Base-by-base conservation (phyloP, 2,113 vertebrate species). In the Apodemus speciosus region DNA sequence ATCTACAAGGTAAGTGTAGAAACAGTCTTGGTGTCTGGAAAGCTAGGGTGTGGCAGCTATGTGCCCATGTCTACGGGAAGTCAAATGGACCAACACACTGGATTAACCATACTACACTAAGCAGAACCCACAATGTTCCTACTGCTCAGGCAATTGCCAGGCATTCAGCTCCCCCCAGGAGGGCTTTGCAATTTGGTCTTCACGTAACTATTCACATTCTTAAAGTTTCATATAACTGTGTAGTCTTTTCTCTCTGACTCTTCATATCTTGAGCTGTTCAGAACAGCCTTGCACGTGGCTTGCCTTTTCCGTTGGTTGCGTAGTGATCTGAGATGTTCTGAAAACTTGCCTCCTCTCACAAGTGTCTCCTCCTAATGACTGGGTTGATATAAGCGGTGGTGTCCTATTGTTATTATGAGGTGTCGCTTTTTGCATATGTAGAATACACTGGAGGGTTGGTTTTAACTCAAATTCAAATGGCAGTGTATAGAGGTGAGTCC, bases 191-290 rank as follows among this genome's bases (percentile, higher is more conserved):
- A 35, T 51, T 40, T 60, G 27, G 23, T 79, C 18, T 85, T 75
- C 18, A 35, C 20, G 10, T 64, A 35, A 85, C 66, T 58, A 71
- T 66, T 92, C 60, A 68, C 38, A 27, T 94, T 86, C 15, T 90
- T 3, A 30, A 7, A 89, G 71, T 91, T 40, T 88, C 32, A 92
- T 4, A 32, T 16, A 66, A 77, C 66, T 32, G 4, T 30, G 11
- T 38, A 15, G 9, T 20, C 0, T 49, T 93, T 53, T 73, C 23
- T 40, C 11, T 84, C 35, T 56, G 15, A 18, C 32, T 46, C 56
- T 43, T 75, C 20, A 38, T 4, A 4, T 56, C 40, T 87, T 40
- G 25, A 66, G 30, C 23, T 68, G 35, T n/a, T 60, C 35, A 76
- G 94, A 40, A 85, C 38, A 60, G 27, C 58, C 16, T 89, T 56